Evolutionary conservation across 2,888 invertebrate genomes (phyloP), one percentile per base, ranked within the genome.

Genomic region (Vannuccia rotundouncinata): DNA sequence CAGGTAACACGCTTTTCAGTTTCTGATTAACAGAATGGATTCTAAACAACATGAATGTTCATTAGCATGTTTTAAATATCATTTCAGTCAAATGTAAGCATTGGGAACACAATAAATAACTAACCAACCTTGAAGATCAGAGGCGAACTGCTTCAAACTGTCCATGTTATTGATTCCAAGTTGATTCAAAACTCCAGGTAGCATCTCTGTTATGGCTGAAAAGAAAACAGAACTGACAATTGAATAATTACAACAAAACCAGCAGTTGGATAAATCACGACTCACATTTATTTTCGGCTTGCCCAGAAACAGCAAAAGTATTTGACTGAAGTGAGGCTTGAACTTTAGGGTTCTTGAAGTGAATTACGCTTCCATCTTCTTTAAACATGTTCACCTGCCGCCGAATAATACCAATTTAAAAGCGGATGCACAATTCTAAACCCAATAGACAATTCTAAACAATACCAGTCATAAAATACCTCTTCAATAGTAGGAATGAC

Each of bases 271-370:
- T 5, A 17, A 84, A 59, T 30, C n/a, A n/a, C n/a, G 1, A 60
- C 88, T 86, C 85, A 90, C 90, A 90, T 91, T 98, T 98, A 85
- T 92, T 94, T 90, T 99, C 99, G n/a, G 95, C 97, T 89, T 97
- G 96, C 5, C 99, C 99, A 75, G 95, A 96, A 84, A 99, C 95
- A 82, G 98, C 97, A 89, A 99, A 99, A 83, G 99, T 99, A 89
- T 99, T 99, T 81, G 98, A 96, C 81, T 95, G 94, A 84, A 99
- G 91, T 79, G 98, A 99, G 82, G 99, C 99, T 90, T 99, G 99
- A 81, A 98, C 98, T 90, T 99, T 99, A 59, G 99, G 99, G 89
- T 99, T 99, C 89, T 98, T 99, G 88, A 99, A 99, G 88, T 99
- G 98, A 88, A 99, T 97, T 80, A 99, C 98, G 82, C 95, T 94